phyloP scores from a whole-genome alignment of 2,797 vertebrate species.

The Australoheros facetus region DNA sequence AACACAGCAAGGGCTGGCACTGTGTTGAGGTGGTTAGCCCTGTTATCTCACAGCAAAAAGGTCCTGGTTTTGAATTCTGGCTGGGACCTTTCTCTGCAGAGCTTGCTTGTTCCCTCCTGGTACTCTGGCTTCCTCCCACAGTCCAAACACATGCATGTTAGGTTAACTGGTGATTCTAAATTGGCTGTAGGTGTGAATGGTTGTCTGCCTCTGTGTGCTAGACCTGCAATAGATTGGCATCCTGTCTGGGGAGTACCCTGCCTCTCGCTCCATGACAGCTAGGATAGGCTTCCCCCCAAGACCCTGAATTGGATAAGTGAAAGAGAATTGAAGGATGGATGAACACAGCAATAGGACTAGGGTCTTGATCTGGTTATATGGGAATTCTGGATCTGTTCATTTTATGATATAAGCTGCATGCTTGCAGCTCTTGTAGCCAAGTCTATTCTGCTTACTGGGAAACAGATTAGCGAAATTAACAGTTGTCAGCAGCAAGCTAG shows the following conservation, averaged over 20 bases:
- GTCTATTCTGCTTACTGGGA: not conserved
- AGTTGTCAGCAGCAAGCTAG: not conserved
- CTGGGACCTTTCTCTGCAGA: not conserved
- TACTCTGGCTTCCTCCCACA: not conserved
- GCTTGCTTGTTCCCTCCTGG: not conserved
- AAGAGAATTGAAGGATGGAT: not conserved
- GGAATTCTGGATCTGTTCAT: not conserved
- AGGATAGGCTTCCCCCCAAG: not conserved
- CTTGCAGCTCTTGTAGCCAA: not conserved
- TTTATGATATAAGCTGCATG: not conserved
- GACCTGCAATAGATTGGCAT: not conserved
- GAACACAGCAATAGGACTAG: not conserved
- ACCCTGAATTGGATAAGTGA: not conserved
- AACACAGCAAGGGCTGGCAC: not conserved
- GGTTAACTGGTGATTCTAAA: not conserved
- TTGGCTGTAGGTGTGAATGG: not conserved
- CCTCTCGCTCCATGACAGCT: not conserved
- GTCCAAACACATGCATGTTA: not conserved
- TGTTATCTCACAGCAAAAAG: not conserved
- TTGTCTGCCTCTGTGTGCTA: not conserved
- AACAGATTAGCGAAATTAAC: not conserved
- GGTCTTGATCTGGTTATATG: not conserved
- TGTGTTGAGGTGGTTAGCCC: not conserved
- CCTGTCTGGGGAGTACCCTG: not conserved
- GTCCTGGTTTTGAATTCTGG: accelerated